Base-by-base conservation (phyloP, 2,888 invertebrate species). In the Ecliptopera silaceata region DNA sequence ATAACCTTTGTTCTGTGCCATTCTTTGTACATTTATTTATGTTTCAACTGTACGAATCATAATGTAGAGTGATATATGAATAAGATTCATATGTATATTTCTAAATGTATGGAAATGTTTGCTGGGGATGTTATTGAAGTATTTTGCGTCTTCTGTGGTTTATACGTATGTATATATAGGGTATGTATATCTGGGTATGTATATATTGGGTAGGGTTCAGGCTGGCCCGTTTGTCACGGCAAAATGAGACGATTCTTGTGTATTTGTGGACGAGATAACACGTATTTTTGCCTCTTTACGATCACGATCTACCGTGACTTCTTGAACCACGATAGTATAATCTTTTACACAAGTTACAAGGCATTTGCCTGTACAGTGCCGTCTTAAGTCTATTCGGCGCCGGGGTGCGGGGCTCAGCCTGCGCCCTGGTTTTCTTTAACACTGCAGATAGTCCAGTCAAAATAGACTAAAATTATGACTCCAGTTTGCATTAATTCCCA, bases 71-170 rank as follows among this genome's bases (percentile, higher is more conserved):
- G 51, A 57, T 39, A 15, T 53, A 46, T 54, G 58, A 46, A 31
- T 39, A 49, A 15, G 15, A 50, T 59, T 54, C 42, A n/a, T 31
- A 57, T 43, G 34, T 41, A 55, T 56, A 49, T 52, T 39, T 41
- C 32, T 17, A 31, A 44, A 50, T 50, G 56, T 46, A 41, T 45
- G 52, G 17, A 41, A 39, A 50, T 50, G 41, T 59, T 36, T 29
- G 20, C 22, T 46, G 39, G 22, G 45, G 12, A 26, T 32, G 52
- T 34, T 58, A 48, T 53, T 53, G 58, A 49, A 53, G 39, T 34
- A 53, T 53, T 43, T 39, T 13, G 38, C 32, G 22, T 38, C 36
- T 26, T n/a, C 18, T 15, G 15, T 36, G 36, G 36, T 36, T 13
- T 15, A 15, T 36, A 8, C 6, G 12, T 3, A 12, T 22, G 17